Percentiles rank a stretch among this genome's conserved stretches.
phyloP scores from a whole-genome alignment of 2,797 vertebrate genomes.

The Anabacerthia variegaticeps region DNA sequence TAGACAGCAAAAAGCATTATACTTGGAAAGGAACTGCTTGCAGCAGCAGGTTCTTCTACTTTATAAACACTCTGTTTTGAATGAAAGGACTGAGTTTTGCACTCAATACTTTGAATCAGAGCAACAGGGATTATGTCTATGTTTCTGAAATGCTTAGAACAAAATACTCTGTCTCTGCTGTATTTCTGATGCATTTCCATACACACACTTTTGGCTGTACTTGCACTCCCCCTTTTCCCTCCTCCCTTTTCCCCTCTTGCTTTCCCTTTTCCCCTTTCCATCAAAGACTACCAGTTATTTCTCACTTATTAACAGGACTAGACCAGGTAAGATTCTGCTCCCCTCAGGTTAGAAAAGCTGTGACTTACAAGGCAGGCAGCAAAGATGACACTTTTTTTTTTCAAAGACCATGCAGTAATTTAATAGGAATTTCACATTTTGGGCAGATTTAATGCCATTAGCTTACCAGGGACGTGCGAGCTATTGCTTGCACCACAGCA shows the following conservation, averaged over 20 bases:
- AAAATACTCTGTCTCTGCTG: not conserved
- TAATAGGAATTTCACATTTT: not conserved
- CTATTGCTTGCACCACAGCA: conserved; percentile 89
- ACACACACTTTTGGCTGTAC: not conserved
- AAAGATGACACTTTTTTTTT: not conserved
- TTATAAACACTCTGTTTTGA: conserved; percentile 11
- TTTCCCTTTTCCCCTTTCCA: not conserved
- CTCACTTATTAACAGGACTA: not conserved
- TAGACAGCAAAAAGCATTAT: not conserved
- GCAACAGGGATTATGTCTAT: not conserved
- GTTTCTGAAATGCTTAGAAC: conserved; percentile 10
- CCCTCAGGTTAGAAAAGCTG: not conserved
- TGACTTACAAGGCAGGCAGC: not conserved
- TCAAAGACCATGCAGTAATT: not conserved
- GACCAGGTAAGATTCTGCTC: not conserved
- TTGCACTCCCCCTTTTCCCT: not conserved
- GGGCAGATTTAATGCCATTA: not conserved
- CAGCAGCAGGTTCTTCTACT: conserved; percentile 18
- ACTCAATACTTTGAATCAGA: not conserved
- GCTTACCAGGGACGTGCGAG: conserved; percentile 86
- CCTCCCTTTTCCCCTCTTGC: not conserved
- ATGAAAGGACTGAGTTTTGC: conserved; percentile 9
- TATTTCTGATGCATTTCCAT: not conserved
- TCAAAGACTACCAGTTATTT: not conserved
- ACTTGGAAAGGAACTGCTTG: conserved; percentile 38